Conservation (phyloP, 2,888 invertebrate genomes). For the Oscheius onirici region DNA sequence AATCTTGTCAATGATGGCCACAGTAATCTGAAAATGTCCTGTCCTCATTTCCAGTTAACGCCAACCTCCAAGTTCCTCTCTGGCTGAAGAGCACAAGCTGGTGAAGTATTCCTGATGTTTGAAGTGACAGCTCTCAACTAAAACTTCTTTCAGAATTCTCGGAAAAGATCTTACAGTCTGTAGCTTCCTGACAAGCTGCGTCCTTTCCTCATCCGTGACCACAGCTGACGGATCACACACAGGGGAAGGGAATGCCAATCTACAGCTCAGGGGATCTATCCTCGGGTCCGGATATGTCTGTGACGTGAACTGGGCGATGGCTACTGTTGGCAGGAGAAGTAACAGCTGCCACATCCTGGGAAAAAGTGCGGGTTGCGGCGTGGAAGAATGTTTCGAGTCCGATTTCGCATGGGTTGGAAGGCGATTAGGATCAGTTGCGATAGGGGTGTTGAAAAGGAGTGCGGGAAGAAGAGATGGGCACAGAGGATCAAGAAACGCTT, state of each 20-base stretch:
- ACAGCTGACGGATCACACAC: conserved; percentile 70
- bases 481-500: too few relatives aligned
- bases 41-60: not conserved
- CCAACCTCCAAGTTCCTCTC: conserved; percentile 62
- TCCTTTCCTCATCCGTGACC: conserved; percentile 64
- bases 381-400: not conserved
- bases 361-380: too few relatives aligned
- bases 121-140: conserved; percentile 64
- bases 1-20: conserved; percentile 66
- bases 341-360: not conserved
- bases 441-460: not conserved
- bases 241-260: conserved; percentile 48
- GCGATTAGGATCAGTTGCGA: too few relatives aligned
- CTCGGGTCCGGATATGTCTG: conserved; percentile 69
- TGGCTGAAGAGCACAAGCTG: conserved; percentile 61
- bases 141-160: too few relatives aligned
- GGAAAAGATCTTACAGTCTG: conserved; percentile 46
- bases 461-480: not conserved
- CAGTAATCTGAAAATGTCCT: conserved; percentile 60
- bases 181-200: conserved; percentile 61
- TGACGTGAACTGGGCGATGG: conserved; percentile 60
- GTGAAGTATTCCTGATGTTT: conserved; percentile 65
- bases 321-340: conserved; percentile 30
- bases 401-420: too few relatives aligned
- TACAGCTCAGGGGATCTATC: conserved; percentile 59